Percentiles rank a stretch among this genome's conserved stretches.
Evolutionary conservation across 2,113 vertebrate genomes (phyloP).

Genomic region (Pardalotus punctatus): DNA sequence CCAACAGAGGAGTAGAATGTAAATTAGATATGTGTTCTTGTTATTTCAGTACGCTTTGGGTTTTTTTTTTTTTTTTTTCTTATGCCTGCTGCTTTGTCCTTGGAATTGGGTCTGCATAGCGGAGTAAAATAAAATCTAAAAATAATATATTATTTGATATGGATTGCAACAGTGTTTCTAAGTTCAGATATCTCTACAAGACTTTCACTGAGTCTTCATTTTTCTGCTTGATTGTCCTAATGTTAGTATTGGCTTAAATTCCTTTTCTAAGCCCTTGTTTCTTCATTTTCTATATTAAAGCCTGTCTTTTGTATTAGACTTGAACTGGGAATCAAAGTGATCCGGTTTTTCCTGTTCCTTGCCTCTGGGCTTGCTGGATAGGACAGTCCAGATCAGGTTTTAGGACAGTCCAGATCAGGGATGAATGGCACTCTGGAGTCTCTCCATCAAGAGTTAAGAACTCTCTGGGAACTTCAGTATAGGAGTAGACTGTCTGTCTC

Average conservation of each 20-base stretch:
- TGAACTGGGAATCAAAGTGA: neutral
- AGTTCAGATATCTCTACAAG: neutral
- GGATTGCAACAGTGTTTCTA: neutral
- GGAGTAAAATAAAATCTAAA: neutral
- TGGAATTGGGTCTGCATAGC: neutral
- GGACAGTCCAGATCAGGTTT: neutral
- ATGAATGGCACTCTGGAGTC: neutral
- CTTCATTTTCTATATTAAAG: neutral
- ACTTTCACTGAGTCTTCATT: neutral
- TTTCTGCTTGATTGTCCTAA: neutral
- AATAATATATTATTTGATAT: neutral
- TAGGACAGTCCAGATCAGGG: neutral
- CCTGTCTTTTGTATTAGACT: neutral
- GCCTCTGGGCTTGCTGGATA: neutral
- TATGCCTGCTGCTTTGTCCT: neutral
- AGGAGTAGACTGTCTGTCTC: neutral
- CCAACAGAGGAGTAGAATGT: neutral
- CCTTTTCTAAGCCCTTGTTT: neutral
- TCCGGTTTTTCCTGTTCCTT: neutral
- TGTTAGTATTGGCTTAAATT: neutral
- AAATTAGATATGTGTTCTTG: fast-evolving
- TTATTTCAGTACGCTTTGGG: neutral
- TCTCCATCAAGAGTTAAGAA: neutral
- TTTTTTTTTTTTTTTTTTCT: fast-evolving
- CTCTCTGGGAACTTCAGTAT: neutral